These are phyloP conservation scores for Saccopteryx leptura DNA, from an alignment of 2,113 vertebrate species.

Conservation along the genomic window DNA sequence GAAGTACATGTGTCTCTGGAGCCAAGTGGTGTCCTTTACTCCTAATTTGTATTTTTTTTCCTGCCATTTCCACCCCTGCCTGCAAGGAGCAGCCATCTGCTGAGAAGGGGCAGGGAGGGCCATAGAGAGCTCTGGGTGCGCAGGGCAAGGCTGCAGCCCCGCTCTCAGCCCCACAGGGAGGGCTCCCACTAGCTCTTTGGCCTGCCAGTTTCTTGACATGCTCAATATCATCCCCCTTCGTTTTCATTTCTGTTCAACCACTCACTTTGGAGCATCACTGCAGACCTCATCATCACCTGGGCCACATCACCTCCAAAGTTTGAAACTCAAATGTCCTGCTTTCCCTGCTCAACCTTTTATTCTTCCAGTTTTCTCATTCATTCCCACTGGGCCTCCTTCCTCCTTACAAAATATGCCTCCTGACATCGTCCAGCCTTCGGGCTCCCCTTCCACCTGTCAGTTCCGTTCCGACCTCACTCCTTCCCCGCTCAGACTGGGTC, in stretches of 20 bases:
- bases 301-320: background rate
- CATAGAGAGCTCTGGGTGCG: background rate
- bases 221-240: background rate
- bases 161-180: background rate
- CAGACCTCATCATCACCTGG: background rate
- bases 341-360: background rate
- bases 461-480: background rate
- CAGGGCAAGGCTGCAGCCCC: background rate
- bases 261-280: background rate
- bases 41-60: background rate
- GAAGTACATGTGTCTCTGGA: conserved; percentile 47
- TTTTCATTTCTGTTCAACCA: background rate
- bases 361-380: background rate
- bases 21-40: background rate
- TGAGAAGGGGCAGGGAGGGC: background rate
- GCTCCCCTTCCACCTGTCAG: background rate
- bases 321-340: background rate
- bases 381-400: background rate
- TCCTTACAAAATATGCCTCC: background rate
- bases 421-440: background rate
- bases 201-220: background rate
- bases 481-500: background rate
- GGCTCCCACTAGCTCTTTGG: background rate
- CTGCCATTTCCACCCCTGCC: conserved; percentile 59
- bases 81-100: background rate